A percentile compares a stretch with the other conserved stretches of the same genome.
These are phyloP conservation scores for Drosophila prolongata DNA, from an alignment of 2,888 invertebrate species.

Conservation along the genomic window DNA sequence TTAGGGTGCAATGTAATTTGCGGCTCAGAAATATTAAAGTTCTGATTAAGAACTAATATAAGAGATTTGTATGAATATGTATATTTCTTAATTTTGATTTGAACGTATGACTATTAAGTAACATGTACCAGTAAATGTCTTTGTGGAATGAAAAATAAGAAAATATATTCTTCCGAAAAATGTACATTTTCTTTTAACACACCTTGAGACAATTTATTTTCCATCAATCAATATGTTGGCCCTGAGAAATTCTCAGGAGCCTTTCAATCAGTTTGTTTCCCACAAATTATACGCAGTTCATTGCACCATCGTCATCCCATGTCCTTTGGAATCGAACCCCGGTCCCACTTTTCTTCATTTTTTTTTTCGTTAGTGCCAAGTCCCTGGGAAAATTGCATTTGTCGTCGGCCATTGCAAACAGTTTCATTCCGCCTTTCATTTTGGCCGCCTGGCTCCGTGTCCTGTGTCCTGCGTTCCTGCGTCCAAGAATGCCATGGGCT, in stretches of 20 bases:
- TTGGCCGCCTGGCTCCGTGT: slow-evolving; percentile 3
- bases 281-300: slow-evolving; percentile 23
- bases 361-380: neutral
- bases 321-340: neutral
- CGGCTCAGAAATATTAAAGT: too few relatives aligned
- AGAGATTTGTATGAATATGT: too few relatives aligned
- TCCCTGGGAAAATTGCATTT: slow-evolving; percentile 56
- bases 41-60: too few relatives aligned
- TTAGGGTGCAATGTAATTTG: too few relatives aligned
- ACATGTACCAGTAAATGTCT: too few relatives aligned
- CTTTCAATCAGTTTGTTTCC: slow-evolving; percentile 3
- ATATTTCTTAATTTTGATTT: too few relatives aligned
- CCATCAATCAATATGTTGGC: slow-evolving; percentile 7
- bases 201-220: neutral
- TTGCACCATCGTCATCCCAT: slow-evolving; percentile 24
- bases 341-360: neutral
- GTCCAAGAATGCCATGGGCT: slow-evolving; percentile 60
- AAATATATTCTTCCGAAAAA: too few relatives aligned
- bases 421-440: slow-evolving; percentile 40
- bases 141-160: too few relatives aligned
- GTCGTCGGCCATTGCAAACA: slow-evolving; percentile 40
- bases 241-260: neutral
- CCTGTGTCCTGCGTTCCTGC: slow-evolving; percentile 17
- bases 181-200: neutral
- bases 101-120: too few relatives aligned